phyloP scores from a whole-genome alignment of 1,140 invertebrate species.

The Teleopsis dalmanni region DNA sequence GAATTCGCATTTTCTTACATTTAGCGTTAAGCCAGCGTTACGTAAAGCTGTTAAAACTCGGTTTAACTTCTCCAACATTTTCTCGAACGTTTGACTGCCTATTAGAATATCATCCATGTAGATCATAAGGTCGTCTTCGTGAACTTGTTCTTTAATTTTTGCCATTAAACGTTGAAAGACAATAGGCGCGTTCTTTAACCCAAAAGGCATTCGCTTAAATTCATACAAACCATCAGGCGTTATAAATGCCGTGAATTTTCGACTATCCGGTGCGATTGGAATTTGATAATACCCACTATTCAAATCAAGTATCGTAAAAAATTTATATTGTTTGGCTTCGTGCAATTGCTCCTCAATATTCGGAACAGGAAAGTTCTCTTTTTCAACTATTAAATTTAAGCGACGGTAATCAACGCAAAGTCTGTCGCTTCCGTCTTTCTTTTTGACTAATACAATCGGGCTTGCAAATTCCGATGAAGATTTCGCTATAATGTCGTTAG shows the following conservation, averaged over 20 bases:
- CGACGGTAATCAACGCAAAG: slow-evolving; percentile 41
- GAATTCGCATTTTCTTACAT: slow-evolving; percentile 44
- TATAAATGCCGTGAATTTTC: slow-evolving; percentile 36
- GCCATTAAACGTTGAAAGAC: no score
- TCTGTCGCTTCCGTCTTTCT: slow-evolving; percentile 24
- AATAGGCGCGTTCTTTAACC: slow-evolving; percentile 23
- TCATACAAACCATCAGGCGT: slow-evolving; percentile 44
- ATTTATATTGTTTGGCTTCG: slow-evolving; percentile 5
- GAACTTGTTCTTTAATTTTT: neutral
- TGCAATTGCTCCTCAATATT: slow-evolving; percentile 26
- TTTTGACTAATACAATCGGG: slow-evolving; percentile 26
- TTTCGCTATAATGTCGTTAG: neutral
- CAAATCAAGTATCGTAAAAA: slow-evolving; percentile 25
- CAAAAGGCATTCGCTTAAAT: slow-evolving; percentile 47
- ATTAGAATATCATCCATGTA: no score
- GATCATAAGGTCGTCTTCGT: neutral
- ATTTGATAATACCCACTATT: slow-evolving; percentile 33
- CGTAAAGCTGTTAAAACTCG: neutral
- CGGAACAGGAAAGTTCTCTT: slow-evolving; percentile 21
- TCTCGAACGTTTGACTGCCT: neutral
- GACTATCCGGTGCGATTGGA: slow-evolving; percentile 12
- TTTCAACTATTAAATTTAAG: slow-evolving; percentile 38
- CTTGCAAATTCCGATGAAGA: slow-evolving; percentile 24
- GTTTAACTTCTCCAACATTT: slow-evolving; percentile 1
- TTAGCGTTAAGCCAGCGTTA: slow-evolving; percentile 40